Base-by-base conservation (phyloP, 1,140 invertebrate genomes). In the Papilio aristodemus region DNA sequence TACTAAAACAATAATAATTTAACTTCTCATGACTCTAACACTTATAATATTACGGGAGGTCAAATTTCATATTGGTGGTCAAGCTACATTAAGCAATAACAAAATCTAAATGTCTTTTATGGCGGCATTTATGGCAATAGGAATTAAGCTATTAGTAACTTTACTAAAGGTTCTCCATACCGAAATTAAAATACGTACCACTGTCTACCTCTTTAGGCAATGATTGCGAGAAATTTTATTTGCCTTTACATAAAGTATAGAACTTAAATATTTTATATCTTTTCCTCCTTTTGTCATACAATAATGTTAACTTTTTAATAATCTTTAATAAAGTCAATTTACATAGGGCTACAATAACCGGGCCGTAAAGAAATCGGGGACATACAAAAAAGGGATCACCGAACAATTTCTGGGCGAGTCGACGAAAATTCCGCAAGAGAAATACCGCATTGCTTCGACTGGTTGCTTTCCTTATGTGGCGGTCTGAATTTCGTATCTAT, bases 371-470 rank as follows among this genome's bases (percentile, higher is more conserved):
- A 54, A 54, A 54, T 54, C 46, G 46, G 19, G 46, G 17, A 54
- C 19, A 54, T 54, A 54, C 46, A 54, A 54, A 54, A 54, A 54
- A 54, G 46, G 19, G 46, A 62, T 62, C 59, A 19, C n/a, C 17
- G 60, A 22, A 62, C 32, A 62, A 63, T 39, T 63, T 63, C 60
- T 37, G 19, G 60, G 19, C 36, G 37, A 54, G 60, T 63, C 60
- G 36, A 39, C 59, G 17, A 62, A 62, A 62, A 62, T 62, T 62
- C 59, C 59, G 5, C 59, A 62, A 62, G 59, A 62, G 36, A 36
- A 38, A 62, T 62, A 62, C 59, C 59, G 59, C 59, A 38, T 62
- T 62, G 37, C 32, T 62, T 27, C 32, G 25, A 62, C 59, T 62
- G 59, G 59, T 39, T 36, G 37, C 59, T 39, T 22, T 11, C 59